Evolutionary conservation across 2,113 vertebrate genomes (phyloP).

Genomic region (Elaphurus davidianus): DNA sequence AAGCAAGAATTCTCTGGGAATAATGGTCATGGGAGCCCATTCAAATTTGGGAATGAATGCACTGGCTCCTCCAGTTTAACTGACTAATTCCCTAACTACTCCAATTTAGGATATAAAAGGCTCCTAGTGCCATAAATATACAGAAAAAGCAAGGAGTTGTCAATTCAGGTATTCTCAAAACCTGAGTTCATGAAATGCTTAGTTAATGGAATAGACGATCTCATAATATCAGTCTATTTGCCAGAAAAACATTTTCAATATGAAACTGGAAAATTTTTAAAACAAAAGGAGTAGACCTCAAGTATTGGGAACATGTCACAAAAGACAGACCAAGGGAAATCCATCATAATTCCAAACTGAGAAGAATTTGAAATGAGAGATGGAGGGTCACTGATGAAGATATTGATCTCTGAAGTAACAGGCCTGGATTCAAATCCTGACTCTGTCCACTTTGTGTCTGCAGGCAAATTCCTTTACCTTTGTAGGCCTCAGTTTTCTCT

Average conservation of each 20-base stretch:
- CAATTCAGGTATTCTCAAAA: conserved; percentile 21
- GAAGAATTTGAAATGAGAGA: conserved; percentile 8
- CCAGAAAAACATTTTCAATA: conserved; percentile 34
- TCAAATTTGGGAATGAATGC: conserved; percentile 56
- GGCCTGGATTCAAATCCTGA: background rate
- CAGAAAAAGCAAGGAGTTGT: background rate
- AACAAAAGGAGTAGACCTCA: background rate
- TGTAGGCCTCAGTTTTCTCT: background rate
- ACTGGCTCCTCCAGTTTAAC: conserved; percentile 23
- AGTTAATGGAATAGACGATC: background rate
- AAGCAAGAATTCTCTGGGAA: conserved; percentile 26
- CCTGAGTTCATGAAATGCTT: background rate
- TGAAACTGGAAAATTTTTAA: background rate
- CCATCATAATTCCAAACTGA: background rate
- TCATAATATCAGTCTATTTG: background rate
- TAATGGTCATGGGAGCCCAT: conserved; percentile 35
- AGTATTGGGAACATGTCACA: background rate
- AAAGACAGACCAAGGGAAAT: background rate
- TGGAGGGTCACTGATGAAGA: background rate
- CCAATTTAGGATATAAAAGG: conserved; percentile 52
- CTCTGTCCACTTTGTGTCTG: background rate
- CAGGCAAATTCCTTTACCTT: conserved; percentile 7
- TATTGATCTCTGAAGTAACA: background rate
- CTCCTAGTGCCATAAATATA: conserved; percentile 14
- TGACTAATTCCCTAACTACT: conserved; percentile 38